A percentile compares a stretch with the other conserved stretches of the same genome.
Evolutionary conservation across 2,113 vertebrate species (phyloP).

Genomic region (Bos taurus): ARS-UCD2.0 NC_037338.1:39910501-39911000

Average conservation of each 20-base stretch:
- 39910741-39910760: background rate
- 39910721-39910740: background rate
- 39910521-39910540: background rate
- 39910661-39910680: background rate
- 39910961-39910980: background rate
- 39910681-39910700: background rate
- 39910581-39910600: background rate
- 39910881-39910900: background rate
- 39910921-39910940: background rate
- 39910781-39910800: background rate
- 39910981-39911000: background rate
- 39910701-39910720: background rate
- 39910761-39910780: background rate
- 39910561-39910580: background rate
- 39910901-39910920: background rate
- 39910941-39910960: background rate
- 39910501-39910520: background rate
- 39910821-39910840: background rate
- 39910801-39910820: background rate
- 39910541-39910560: background rate
- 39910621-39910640: accelerated
- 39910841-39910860: background rate
- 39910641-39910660: background rate
- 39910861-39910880: background rate
- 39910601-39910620: background rate